Percentiles rank a stretch among this genome's conserved stretches.
Conservation (phyloP, 2,113 vertebrate species). For the Siniperca chuatsi region DNA sequence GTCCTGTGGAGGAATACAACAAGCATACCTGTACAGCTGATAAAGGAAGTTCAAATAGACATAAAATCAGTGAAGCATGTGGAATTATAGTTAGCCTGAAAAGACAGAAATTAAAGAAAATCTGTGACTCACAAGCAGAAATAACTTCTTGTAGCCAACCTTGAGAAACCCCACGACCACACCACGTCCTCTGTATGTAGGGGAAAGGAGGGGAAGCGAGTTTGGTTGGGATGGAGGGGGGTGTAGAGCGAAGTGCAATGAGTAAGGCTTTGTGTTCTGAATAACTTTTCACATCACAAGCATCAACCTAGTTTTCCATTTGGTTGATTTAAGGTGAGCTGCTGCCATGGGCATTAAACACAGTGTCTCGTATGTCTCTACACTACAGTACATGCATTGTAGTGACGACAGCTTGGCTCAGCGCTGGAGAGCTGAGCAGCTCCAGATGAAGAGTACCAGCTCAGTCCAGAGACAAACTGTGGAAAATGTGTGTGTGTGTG, state of each 20-base stretch:
- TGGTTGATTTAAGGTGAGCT: conserved; percentile 1
- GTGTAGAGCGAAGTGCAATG: background rate
- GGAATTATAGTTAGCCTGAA: background rate
- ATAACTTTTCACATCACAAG: conserved; percentile 4
- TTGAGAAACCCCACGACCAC: conserved; percentile 90
- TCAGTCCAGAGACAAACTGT: conserved; percentile 1
- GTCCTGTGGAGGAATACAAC: conserved; percentile 80
- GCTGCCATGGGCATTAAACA: conserved; percentile 14
- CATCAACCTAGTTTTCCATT: background rate
- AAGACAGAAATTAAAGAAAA: background rate
- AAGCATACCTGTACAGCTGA: background rate
- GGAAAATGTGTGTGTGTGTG: background rate
- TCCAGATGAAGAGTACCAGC: background rate
- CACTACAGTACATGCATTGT: conserved; percentile 19
- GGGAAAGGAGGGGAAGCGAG: background rate
- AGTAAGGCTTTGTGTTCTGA: conserved; percentile 23
- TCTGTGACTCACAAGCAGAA: conserved; percentile 88
- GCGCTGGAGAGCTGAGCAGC: background rate
- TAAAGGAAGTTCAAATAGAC: background rate
- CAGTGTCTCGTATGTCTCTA: background rate
- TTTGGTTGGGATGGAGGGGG: background rate
- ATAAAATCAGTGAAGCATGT: background rate
- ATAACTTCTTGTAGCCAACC: conserved; percentile 93
- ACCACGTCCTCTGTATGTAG: conserved; percentile 83
- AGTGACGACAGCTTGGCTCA: conserved; percentile 15